These are phyloP conservation scores for Brenthis hecate DNA, from an alignment of 2,888 invertebrate genomes.

Conservation along the genomic window DNA sequence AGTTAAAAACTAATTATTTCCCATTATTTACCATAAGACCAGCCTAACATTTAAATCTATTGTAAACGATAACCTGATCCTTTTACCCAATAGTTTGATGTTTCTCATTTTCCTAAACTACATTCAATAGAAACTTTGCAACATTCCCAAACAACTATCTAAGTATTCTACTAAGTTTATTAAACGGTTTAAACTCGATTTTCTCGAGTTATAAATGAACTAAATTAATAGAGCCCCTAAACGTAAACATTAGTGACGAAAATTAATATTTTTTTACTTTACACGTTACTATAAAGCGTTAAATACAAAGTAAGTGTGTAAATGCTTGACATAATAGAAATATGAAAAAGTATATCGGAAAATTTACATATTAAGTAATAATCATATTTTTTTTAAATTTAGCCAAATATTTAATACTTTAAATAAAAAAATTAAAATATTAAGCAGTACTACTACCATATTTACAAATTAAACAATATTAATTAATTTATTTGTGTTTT, in stretches of 20 bases:
- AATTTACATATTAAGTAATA: too few species aligned
- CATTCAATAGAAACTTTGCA: constrained; percentile 21
- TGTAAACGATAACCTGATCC: constrained; percentile 5
- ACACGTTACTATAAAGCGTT: background rate
- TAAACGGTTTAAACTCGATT: constrained; percentile 21
- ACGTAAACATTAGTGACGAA: background rate
- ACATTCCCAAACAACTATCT: constrained; percentile 26
- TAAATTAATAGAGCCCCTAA: constrained; percentile 4
- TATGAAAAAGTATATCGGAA: too few species aligned
- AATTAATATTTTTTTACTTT: background rate
- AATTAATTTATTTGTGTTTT: too few species aligned
- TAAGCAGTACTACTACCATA: too few species aligned
- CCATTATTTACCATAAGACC: constrained; percentile 21
- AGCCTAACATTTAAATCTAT: constrained; percentile 18
- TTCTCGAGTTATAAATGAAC: background rate
- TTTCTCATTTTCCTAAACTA: constrained; percentile 25
- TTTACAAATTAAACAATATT: too few species aligned
- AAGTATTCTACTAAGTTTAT: constrained; percentile 17
- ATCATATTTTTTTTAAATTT: too few species aligned
- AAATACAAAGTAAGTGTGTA: background rate
- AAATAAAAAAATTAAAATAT: too few species aligned
- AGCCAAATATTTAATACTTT: too few species aligned
- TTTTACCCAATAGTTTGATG: constrained; percentile 12
- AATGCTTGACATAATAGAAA: too few species aligned
- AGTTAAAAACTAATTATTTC: constrained; percentile 11